A percentile compares a stretch with the other conserved stretches of the same genome.
Conservation (phyloP, 2,797 vertebrate genomes). For the Saguinus oedipus region DNA sequence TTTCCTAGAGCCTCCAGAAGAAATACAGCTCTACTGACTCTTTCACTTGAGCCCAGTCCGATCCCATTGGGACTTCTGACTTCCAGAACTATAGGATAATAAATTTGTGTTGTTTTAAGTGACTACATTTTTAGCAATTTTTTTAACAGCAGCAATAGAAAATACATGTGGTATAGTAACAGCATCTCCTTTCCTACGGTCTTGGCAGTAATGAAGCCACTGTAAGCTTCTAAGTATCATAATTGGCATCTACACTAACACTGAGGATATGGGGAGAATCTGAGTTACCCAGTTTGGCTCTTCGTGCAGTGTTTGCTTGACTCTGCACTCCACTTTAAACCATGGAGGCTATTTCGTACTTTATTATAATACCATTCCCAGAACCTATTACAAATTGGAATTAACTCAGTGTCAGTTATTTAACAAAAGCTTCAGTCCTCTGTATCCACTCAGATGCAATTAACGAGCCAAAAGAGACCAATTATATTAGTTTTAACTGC, state of each 20-base stretch:
- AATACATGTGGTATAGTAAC: background rate
- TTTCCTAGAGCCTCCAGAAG: background rate
- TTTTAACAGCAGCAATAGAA: background rate
- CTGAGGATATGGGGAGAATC: background rate
- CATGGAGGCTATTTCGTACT: background rate
- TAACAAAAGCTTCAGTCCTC: constrained; percentile 37
- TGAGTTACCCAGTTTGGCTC: background rate
- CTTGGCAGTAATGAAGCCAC: background rate
- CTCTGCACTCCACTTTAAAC: background rate
- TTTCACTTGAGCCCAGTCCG: background rate
- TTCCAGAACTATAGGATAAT: background rate
- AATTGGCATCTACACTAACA: background rate
- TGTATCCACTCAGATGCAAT: constrained; percentile 45
- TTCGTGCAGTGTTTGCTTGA: background rate
- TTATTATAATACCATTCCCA: constrained; percentile 26
- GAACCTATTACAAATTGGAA: constrained; percentile 39
- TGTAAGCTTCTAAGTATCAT: background rate
- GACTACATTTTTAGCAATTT: background rate
- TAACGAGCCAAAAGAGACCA: constrained; percentile 53
- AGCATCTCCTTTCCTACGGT: background rate
- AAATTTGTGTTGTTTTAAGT: background rate
- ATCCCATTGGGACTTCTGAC: background rate
- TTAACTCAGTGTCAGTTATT: constrained; percentile 54
- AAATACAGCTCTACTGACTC: background rate
- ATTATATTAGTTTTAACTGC: constrained; percentile 52